A percentile compares a stretch with the other conserved stretches of the same genome.
Evolutionary conservation across 2,113 vertebrate species (phyloP).

Genomic region (Ornithorhynchus anatinus): DNA sequence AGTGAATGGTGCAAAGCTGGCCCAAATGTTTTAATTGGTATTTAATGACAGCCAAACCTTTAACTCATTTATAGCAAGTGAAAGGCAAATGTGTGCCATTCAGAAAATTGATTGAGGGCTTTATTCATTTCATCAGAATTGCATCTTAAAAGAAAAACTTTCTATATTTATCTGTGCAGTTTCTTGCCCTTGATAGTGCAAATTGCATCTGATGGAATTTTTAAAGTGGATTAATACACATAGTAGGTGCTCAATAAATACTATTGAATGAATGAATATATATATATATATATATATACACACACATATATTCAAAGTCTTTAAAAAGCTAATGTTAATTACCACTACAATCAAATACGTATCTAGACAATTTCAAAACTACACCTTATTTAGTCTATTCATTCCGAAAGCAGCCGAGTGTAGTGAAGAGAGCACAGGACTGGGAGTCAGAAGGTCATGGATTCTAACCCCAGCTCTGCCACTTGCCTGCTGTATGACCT

Average conservation of each 20-base stretch:
- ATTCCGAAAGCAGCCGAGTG: too few relatives aligned
- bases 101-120: conserved; percentile 4
- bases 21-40: conserved; percentile 31
- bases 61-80: conserved; percentile 46
- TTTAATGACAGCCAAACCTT: conserved; percentile 33
- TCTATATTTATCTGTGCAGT: conserved; percentile 8
- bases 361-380: neutral
- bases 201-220: neutral
- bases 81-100: conserved; percentile 39
- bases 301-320: neutral
- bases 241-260: too few relatives aligned
- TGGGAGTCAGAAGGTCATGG: too few relatives aligned
- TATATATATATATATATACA: too few relatives aligned
- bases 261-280: too few relatives aligned
- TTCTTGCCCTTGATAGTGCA: neutral
- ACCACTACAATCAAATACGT: neutral
- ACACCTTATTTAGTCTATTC: neutral
- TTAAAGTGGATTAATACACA: neutral
- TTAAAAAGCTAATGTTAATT: conserved; percentile 10
- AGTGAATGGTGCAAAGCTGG: conserved; percentile 28
- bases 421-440: too few relatives aligned
- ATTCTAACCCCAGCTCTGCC: too few relatives aligned
- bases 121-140: conserved; percentile 38
- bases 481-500: too few relatives aligned
- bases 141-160: neutral